Base-by-base conservation (phyloP, 2,888 invertebrate genomes). In the Yponomeuta plumbellus region DNA sequence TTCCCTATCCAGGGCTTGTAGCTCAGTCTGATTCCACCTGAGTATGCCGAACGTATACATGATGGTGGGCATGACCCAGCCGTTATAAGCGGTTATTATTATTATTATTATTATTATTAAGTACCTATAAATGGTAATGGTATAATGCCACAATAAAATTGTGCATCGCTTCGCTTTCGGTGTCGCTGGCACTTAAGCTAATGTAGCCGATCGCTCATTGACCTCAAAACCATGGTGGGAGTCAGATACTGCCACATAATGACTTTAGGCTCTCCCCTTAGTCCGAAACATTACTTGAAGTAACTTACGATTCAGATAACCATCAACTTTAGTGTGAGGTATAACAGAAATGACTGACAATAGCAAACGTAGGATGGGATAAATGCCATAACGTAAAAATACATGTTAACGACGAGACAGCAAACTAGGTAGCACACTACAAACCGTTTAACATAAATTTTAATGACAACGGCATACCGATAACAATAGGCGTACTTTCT, bases 151-250 rank as follows among this genome's bases (percentile, higher is more conserved):
- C 11, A 59, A 13, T 11, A 58, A 61, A 22, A 61, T 13, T 26
- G 34, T 22, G 23, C 20, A 52, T 52, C 56, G 56, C 23, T 52
- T 21, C 64, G n/a, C 64, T n/a, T 52, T 39, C 8, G 17, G n/a
- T 26, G 65, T 56, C n/a, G 21, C 13, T 65, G 59, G 58, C 65
- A 59, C 40, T 59, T 23, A 22, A 82, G 79, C 83, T 83, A 85
- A 84, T 85, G 83, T 78, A 82, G 81, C 76, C 82, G 83, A 81
- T 80, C 84, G 87, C 87, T 76, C 88, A 83, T 80, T 88, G 89
- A 89, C 89, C 89, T 82, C 85, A 75, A 75, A 75, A 74, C 74
- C 71, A 71, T 74, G 72, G 73, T 75, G 77, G 76, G 76, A 77
- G 78, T 76, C 75, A 72, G 76, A 72, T 73, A 75, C 70, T 75